Conservation (phyloP, 2,888 invertebrate genomes). For the Drosophila fungiperda region DNA sequence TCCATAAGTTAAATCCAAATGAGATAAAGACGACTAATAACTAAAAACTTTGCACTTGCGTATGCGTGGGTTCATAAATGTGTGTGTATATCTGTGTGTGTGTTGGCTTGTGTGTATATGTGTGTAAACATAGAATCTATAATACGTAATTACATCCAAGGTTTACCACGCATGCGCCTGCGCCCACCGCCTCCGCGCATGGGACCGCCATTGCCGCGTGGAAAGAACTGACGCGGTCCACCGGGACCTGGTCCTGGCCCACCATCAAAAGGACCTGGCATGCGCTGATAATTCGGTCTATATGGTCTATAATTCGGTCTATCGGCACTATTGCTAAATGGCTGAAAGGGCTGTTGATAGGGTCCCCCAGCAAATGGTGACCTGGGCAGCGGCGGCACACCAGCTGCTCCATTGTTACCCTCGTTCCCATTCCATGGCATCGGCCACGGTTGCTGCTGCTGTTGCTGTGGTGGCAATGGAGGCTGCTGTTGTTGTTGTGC, state of each 20-base stretch:
- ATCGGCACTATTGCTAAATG: constrained; percentile 64
- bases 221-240: constrained; percentile 72
- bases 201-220: constrained; percentile 59
- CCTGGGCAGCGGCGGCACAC: constrained; percentile 59
- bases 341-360: constrained; percentile 64
- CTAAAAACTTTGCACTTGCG: constrained; percentile 48
- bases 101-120: constrained; percentile 3
- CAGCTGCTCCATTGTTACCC: constrained; percentile 45
- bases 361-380: constrained; percentile 51
- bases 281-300: constrained; percentile 73
- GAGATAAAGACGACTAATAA: constrained; percentile 65
- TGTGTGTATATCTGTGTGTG: constrained; percentile 14
- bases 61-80: constrained; percentile 15
- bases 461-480: constrained; percentile 53
- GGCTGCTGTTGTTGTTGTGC: constrained; percentile 53
- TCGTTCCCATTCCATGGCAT: constrained; percentile 72
- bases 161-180: constrained; percentile 82
- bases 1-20: constrained; percentile 49
- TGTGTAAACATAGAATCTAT: constrained; percentile 37
- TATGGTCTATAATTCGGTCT: constrained; percentile 68
- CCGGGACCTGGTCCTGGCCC: constrained; percentile 48
- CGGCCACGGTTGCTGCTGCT: constrained; percentile 65
- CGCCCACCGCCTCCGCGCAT: constrained; percentile 74
- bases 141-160: constrained; percentile 81
- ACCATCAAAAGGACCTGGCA: constrained; percentile 64